Percentiles rank a stretch among this genome's conserved stretches.
Conservation (phyloP, 2,888 invertebrate species). For the Hyalella azteca region DNA sequence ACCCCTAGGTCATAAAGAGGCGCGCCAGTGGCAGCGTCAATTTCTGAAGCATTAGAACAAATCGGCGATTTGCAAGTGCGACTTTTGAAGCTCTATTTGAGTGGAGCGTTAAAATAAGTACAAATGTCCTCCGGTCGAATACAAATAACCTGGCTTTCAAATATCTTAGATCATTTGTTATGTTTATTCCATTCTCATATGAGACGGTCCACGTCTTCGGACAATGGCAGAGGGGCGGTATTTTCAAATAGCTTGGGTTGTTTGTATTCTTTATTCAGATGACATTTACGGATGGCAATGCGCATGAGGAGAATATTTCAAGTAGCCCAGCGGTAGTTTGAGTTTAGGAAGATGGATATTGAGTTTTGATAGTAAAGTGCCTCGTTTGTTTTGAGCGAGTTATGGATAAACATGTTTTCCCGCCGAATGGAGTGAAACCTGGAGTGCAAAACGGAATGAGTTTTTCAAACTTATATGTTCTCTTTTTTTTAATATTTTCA, state of each 20-base stretch:
- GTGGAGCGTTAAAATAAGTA: constrained; percentile 28
- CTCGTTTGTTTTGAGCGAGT: constrained; percentile 24
- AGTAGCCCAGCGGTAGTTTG: constrained; percentile 33
- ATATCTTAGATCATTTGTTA: constrained; percentile 36
- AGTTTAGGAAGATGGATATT: constrained; percentile 37
- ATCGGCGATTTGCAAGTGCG: constrained; percentile 27
- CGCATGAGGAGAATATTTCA: constrained; percentile 35
- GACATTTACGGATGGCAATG: constrained; percentile 37
- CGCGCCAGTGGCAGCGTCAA: constrained; percentile 1
- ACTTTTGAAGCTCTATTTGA: constrained; percentile 31
- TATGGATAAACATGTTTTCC: constrained; percentile 27
- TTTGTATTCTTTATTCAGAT: constrained; percentile 36
- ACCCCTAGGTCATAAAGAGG: background rate
- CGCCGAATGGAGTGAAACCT: background rate
- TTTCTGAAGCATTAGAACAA: constrained; percentile 35
- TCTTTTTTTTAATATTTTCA: no score
- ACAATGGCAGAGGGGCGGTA: constrained; percentile 16
- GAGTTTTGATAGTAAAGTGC: constrained; percentile 32
- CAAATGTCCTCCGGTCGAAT: constrained; percentile 30
- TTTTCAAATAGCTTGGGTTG: constrained; percentile 34
- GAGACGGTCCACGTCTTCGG: constrained; percentile 14
- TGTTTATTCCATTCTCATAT: constrained; percentile 10
- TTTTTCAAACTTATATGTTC: no score
- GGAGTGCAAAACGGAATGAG: no score
- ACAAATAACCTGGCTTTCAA: constrained; percentile 35